A percentile compares a stretch with the other conserved stretches of the same genome.
These are phyloP conservation scores for Nycticryphes semicollaris DNA, from an alignment of 2,113 vertebrate species.

Conservation along the genomic window DNA sequence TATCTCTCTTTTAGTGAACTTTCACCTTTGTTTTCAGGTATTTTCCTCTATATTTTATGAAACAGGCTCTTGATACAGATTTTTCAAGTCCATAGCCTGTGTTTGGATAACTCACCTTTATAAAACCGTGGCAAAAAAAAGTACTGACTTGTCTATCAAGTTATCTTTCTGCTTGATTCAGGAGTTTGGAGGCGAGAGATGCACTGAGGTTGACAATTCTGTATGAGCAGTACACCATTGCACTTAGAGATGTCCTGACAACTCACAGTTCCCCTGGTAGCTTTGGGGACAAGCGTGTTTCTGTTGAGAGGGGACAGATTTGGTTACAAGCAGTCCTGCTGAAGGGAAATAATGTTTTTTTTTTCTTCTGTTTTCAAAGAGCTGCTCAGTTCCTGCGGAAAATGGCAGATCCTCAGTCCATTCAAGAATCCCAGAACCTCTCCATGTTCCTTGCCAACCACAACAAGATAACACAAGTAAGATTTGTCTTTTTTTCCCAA, in stretches of 20 bases:
- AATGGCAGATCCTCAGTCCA: slow-evolving; percentile 97
- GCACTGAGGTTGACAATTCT: neutral
- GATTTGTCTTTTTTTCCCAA: neutral
- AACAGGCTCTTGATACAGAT: neutral
- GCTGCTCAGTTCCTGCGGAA: slow-evolving; percentile 97
- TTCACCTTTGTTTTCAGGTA: neutral
- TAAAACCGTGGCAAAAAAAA: neutral
- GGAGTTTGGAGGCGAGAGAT: neutral
- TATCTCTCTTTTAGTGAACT: neutral
- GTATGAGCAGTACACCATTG: accelerated
- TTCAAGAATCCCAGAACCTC: slow-evolving; percentile 97
- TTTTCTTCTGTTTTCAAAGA: slow-evolving; percentile 61
- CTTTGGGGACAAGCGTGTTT: neutral
- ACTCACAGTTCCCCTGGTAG: neutral
- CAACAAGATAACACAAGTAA: slow-evolving; percentile 98
- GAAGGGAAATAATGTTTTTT: neutral
- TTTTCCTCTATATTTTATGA: neutral
- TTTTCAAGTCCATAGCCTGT: neutral
- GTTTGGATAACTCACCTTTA: neutral
- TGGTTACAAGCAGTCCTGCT: neutral
- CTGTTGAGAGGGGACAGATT: neutral
- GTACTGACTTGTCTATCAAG: neutral
- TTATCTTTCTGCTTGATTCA: neutral
- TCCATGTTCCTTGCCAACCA: slow-evolving; percentile 99
- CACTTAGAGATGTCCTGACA: neutral